A percentile compares a stretch with the other conserved stretches of the same genome.
These are phyloP conservation scores for Drosophila quadrilineata DNA, from an alignment of 1,140 invertebrate species.

Conservation along the genomic window DNA sequence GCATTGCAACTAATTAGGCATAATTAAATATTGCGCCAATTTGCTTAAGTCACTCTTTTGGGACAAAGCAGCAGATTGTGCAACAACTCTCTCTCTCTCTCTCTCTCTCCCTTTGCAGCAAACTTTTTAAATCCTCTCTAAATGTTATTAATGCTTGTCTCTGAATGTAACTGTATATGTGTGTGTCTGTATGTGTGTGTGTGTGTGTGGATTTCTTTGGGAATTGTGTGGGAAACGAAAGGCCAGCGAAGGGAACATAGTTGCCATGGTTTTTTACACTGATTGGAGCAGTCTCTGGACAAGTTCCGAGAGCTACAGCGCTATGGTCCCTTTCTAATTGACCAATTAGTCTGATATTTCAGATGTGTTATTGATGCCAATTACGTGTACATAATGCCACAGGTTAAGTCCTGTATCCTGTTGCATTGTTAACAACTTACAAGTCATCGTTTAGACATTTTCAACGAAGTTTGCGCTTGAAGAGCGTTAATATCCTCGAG, in stretches of 20 bases:
- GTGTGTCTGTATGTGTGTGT: background rate
- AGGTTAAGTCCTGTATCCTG: no score
- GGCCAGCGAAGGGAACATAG: background rate
- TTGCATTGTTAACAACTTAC: no score
- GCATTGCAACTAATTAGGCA: constrained; percentile 58
- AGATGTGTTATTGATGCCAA: constrained; percentile 23
- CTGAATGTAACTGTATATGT: background rate
- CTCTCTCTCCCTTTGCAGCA: background rate
- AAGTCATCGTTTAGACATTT: background rate
- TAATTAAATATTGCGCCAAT: constrained; percentile 70
- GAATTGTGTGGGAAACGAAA: background rate
- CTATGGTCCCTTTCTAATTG: no score
- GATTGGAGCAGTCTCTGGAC: background rate
- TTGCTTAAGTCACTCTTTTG: constrained; percentile 49
- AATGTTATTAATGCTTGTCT: no score
- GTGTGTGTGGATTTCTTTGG: constrained; percentile 2
- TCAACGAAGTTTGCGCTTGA: no score
- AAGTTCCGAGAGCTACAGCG: background rate
- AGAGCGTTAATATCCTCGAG: no score
- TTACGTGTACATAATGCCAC: constrained; percentile 8
- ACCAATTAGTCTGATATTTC: constrained; percentile 34
- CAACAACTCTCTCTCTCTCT: background rate
- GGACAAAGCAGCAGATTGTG: background rate
- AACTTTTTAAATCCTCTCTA: background rate
- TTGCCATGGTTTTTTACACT: constrained; percentile 19